Base-by-base conservation (phyloP, 2,888 invertebrate species). In the Scrobipalpa atriplicella region DNA sequence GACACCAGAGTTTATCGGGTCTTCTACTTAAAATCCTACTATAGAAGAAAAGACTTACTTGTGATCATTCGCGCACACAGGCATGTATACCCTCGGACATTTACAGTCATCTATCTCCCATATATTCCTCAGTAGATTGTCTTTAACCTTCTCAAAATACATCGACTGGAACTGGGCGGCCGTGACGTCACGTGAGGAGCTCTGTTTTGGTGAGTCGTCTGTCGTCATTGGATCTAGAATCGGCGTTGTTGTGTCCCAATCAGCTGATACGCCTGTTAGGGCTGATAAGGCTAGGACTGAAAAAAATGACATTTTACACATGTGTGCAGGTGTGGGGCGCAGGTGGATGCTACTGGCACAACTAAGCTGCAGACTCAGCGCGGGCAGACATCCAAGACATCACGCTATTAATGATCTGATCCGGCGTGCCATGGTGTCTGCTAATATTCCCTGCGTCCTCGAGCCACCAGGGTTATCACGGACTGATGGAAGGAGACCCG, bases 81-180 rank as follows among this genome's bases (percentile, higher is more conserved):
- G 87, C 0, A 85, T 43, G 43, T 87, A 84, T 1, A 85, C 71
- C 29, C 86, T 72, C 0, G 87, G 87, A n/a, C 87, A 87, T 0
- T 69, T 54, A 13, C 84, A 79, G 2, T 74, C 68, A 0, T 47
- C 9, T 0, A 79, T 75, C 0, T n/a, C 1, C 13, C 79, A 78
- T 8, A 83, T 43, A 10, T 69, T 66, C 1, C 51, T 65, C 6
- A 74, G 62, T 7, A 62, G 66, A 13, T 64, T 69, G n/a, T 60
- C 38, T 9, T 68, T 61, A 18, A 61, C 11, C 10, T 39, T 16
- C 10, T n/a, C 9, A 1, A 61, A 18, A 11, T 61, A 61, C 38
- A 41, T 39, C n/a, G 11, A 38, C 21, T 61, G 61, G 38, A 61
- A 38, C n/a, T 61, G 18, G 2, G 10, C 0, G 1, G 61, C 38